These are phyloP conservation scores for Drosophila pectinifera DNA, from an alignment of 1,140 invertebrate genomes.

Conservation along the genomic window DNA sequence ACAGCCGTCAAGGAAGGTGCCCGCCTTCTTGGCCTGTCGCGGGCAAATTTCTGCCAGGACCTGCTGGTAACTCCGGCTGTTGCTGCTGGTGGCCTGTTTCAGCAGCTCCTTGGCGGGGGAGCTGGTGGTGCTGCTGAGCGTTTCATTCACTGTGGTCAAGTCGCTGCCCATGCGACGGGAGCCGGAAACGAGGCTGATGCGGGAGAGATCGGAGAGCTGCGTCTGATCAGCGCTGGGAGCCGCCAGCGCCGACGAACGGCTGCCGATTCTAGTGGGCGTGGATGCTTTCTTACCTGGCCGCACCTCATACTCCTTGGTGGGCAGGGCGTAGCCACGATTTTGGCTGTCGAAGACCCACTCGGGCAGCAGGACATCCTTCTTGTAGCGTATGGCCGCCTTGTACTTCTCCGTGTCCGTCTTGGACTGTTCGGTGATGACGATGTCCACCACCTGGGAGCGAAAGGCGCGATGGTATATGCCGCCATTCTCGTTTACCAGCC, in stretches of 20 bases:
- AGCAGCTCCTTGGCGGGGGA: conserved; percentile 60
- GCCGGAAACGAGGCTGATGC: conserved; percentile 63
- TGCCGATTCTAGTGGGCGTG: conserved; percentile 64
- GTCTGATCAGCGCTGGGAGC: conserved; percentile 46
- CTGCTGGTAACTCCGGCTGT: conserved; percentile 57
- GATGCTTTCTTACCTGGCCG: conserved; percentile 68
- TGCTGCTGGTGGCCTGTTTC: conserved; percentile 58
- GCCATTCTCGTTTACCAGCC: conserved; percentile 90
- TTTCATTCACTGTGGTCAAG: conserved; percentile 68
- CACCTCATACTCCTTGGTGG: conserved; percentile 88
- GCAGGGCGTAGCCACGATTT: conserved; percentile 89
- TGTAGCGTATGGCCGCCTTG: conserved; percentile 90
- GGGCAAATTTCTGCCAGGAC: conserved; percentile 87
- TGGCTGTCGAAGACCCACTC: conserved; percentile 93
- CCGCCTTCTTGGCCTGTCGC: conserved; percentile 89
- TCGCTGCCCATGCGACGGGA: conserved; percentile 57
- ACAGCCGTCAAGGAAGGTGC: conserved; percentile 93
- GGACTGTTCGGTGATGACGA: conserved; percentile 85
- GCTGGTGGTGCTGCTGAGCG: conserved; percentile 39
- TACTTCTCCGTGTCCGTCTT: conserved; percentile 91
- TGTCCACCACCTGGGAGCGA: conserved; percentile 82
- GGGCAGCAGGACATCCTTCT: conserved; percentile 89
- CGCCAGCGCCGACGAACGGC: not conserved
- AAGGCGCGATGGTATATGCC: conserved; percentile 87
- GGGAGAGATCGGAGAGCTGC: conserved; percentile 74